phyloP scores from a whole-genome alignment of 2,888 invertebrate genomes.

The Nineta flava region DNA sequence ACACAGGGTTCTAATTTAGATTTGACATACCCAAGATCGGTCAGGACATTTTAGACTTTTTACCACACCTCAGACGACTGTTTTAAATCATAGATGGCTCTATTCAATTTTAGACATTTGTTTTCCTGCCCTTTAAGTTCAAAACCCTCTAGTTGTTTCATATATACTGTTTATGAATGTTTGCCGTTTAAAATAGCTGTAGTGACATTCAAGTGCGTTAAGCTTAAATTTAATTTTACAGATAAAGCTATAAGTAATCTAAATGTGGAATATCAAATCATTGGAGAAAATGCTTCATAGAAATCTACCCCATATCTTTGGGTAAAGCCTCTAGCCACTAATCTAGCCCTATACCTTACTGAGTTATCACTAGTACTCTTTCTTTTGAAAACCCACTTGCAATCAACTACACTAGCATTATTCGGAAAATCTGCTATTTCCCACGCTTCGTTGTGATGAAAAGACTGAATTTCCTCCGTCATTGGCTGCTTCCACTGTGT shows the following conservation, averaged over 20 bases:
- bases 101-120: neutral
- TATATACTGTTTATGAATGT: no score
- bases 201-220: no score
- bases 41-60: conserved; percentile 5
- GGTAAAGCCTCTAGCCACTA: neutral
- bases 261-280: neutral
- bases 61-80: conserved; percentile 3
- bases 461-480: no score
- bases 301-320: neutral
- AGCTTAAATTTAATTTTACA: neutral
- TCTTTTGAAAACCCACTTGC: no score
- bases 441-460: no score
- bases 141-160: neutral
- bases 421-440: no score
- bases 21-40: conserved; percentile 5
- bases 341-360: no score
- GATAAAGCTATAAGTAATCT: neutral
- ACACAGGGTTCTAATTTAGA: conserved; percentile 10
- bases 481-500: no score
- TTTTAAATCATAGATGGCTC: neutral
- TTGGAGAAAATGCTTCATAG: neutral
- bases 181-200: no score
- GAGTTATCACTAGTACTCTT: no score
- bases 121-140: neutral
- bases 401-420: no score